Percentiles rank a stretch among this genome's conserved stretches.
These are phyloP conservation scores for Phenganax marumi DNA, from an alignment of 92 coral and sea anemone species.

Conservation along the genomic window DNA sequence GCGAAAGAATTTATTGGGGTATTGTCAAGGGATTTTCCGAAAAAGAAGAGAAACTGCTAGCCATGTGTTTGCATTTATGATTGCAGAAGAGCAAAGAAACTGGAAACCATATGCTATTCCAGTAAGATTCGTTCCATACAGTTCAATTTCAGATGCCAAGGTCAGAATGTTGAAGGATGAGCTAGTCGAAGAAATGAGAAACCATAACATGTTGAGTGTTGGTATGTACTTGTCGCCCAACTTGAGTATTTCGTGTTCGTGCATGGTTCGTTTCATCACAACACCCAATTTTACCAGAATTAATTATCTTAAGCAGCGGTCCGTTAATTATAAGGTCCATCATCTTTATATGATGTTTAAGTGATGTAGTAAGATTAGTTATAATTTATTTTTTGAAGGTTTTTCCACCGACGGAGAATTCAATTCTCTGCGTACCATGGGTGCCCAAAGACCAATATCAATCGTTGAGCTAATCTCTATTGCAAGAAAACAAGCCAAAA, in stretches of 20 bases:
- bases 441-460: constrained; percentile 52
- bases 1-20: constrained; percentile 13
- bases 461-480: constrained; percentile 48
- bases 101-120: constrained; percentile 35
- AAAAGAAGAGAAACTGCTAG: constrained; percentile 25
- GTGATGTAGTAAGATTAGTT: neutral
- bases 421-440: constrained; percentile 64
- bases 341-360: neutral
- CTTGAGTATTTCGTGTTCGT: neutral
- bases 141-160: constrained; percentile 11
- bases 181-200: constrained; percentile 23
- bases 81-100: constrained; percentile 34
- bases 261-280: neutral
- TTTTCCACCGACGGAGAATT: constrained; percentile 64
- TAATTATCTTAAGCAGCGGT: constrained; percentile 1
- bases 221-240: constrained; percentile 3
- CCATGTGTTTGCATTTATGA: constrained; percentile 26
- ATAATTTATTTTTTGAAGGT: constrained; percentile 34
- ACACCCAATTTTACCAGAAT: neutral
- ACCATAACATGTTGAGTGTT: constrained; percentile 13
- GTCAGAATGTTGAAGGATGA: neutral
- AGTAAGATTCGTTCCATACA: constrained; percentile 15
- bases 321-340: neutral
- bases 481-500: constrained; percentile 47
- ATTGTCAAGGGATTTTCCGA: constrained; percentile 3